Evolutionary conservation across 2,113 vertebrate genomes (phyloP).

Genomic region (cattle (Bos taurus)): DNA sequence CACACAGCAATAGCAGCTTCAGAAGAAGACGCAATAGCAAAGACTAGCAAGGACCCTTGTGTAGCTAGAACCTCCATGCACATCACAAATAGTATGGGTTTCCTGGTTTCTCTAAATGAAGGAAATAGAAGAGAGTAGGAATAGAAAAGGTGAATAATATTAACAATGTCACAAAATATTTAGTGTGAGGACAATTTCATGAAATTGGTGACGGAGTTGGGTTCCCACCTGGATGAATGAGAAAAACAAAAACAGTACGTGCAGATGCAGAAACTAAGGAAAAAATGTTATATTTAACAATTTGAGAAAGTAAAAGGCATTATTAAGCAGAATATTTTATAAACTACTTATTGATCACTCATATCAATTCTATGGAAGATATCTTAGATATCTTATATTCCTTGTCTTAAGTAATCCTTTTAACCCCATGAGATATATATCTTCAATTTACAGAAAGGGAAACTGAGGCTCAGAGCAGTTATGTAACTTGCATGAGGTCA

Average conservation of each 20-base stretch:
- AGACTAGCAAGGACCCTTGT: not conserved
- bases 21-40: not conserved
- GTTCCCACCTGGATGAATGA: too few relatives aligned
- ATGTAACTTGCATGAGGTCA: not conserved
- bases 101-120: not conserved
- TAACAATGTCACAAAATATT: not conserved
- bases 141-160: not conserved
- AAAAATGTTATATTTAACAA: not conserved
- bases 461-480: not conserved
- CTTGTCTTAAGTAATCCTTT: not conserved
- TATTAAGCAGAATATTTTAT: not conserved
- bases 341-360: not conserved
- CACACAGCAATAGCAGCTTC: not conserved
- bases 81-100: not conserved
- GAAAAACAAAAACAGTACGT: not conserved
- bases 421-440: not conserved
- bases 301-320: not conserved
- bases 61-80: not conserved
- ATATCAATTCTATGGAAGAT: not conserved
- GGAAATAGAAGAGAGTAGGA: not conserved
- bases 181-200: not conserved
- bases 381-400: not conserved
- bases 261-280: not conserved
- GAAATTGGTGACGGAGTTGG: not conserved
- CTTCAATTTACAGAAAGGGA: not conserved